Conservation (phyloP, 2,888 invertebrate genomes). For the Gari tellinella region DNA sequence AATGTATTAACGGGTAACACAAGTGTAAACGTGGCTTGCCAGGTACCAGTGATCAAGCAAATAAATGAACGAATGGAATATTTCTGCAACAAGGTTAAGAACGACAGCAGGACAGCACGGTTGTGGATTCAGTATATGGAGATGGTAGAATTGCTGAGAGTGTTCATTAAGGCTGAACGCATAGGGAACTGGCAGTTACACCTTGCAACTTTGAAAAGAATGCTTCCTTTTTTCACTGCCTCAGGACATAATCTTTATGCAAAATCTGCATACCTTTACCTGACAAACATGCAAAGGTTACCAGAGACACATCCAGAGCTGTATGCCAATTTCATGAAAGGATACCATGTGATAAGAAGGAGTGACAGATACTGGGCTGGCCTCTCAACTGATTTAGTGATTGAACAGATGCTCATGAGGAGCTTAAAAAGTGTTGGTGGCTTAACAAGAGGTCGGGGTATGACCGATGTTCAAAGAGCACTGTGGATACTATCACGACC, state of each 20-base stretch:
- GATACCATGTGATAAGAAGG: slow-evolving; percentile 59
- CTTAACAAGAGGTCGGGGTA: slow-evolving; percentile 57
- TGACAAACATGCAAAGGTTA: slow-evolving; percentile 38
- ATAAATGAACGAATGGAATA: slow-evolving; percentile 10
- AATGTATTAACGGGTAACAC: not conserved
- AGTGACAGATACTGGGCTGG: slow-evolving; percentile 66
- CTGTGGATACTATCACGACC: slow-evolving; percentile 61
- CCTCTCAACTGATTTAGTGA: slow-evolving; percentile 65
- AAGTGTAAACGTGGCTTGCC: too few relatives aligned
- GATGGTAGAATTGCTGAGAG: slow-evolving; percentile 57
- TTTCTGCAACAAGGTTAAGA: slow-evolving; percentile 4
- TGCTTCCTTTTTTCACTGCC: slow-evolving; percentile 59
- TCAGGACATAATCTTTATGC: slow-evolving; percentile 57
- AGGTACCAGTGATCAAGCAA: not conserved
- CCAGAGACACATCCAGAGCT: slow-evolving; percentile 49
- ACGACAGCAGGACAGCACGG: slow-evolving; percentile 29
- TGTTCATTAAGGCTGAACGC: slow-evolving; percentile 62
- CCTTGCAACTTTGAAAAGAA: slow-evolving; percentile 30
- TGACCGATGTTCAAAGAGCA: slow-evolving; percentile 54
- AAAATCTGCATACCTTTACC: slow-evolving; percentile 50
- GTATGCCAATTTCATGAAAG: slow-evolving; percentile 37
- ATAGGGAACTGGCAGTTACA: slow-evolving; percentile 51
- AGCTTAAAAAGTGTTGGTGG: slow-evolving; percentile 63
- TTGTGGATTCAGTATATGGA: slow-evolving; percentile 65
- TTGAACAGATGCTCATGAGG: slow-evolving; percentile 70